phyloP scores from a whole-genome alignment of 2,113 vertebrate species.

The Bucco capensis region DNA sequence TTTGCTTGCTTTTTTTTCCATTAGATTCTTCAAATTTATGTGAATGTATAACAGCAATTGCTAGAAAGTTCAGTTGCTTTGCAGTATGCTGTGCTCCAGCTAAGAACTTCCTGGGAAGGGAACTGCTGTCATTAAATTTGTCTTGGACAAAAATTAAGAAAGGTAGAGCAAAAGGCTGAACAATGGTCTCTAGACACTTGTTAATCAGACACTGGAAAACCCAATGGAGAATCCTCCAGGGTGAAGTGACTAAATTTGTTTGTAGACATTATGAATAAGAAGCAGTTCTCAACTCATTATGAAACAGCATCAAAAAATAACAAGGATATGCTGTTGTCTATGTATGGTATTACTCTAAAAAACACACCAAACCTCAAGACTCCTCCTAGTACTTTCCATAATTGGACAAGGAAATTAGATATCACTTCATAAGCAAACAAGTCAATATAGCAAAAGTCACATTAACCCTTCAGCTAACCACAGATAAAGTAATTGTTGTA shows the following conservation, averaged over 20 bases:
- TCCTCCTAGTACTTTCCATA: not conserved
- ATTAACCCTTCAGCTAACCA: conserved; percentile 27
- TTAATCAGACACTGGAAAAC: conserved; percentile 63
- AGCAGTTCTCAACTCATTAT: conserved; percentile 44
- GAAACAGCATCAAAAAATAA: conserved; percentile 31
- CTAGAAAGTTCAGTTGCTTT: not conserved
- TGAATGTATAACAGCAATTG: not conserved
- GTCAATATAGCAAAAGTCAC: not conserved
- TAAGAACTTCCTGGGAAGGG: not conserved
- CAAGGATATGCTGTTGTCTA: conserved; percentile 5
- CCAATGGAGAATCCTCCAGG: conserved; percentile 43
- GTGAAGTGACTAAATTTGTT: conserved; percentile 62
- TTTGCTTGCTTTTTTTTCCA: not conserved
- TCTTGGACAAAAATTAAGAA: conserved; percentile 49
- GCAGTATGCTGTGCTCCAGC: not conserved
- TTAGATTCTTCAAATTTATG: conserved; percentile 2
- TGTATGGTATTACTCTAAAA: not conserved
- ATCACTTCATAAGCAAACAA: conserved; percentile 24
- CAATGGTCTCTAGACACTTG: conserved; percentile 54
- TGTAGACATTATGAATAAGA: conserved; percentile 62
- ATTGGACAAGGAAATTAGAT: conserved; percentile 6
- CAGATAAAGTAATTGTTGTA: not conserved
- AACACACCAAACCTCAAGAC: not conserved
- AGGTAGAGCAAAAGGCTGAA: conserved; percentile 36
- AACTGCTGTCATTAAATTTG: conserved; percentile 34